phyloP scores from a whole-genome alignment of 1,140 invertebrate species.

The Globodera rostochiensis region DNA sequence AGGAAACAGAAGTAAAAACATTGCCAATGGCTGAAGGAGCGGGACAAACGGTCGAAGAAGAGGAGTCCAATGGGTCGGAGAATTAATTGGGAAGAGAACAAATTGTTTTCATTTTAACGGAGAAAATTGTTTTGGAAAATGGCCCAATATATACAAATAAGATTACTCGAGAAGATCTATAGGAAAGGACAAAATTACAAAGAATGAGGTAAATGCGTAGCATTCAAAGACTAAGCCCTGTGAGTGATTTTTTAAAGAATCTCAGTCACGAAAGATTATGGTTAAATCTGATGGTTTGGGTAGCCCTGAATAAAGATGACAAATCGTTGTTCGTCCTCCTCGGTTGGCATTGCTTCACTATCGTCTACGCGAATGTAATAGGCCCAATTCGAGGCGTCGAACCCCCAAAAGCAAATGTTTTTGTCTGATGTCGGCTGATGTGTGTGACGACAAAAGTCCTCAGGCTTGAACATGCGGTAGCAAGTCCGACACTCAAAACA shows the following conservation, averaged over 20 bases:
- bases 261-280: too few species aligned
- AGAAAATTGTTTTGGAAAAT: too few species aligned
- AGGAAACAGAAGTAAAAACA: conserved; percentile 16
- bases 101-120: too few species aligned
- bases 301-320: conserved; percentile 14
- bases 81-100: too few species aligned
- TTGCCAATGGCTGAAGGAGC: conserved; percentile 20
- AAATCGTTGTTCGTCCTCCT: conserved; percentile 13
- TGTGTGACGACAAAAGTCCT: conserved; percentile 26
- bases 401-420: conserved; percentile 26
- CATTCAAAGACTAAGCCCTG: too few species aligned
- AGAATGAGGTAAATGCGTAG: too few species aligned
- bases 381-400: conserved; percentile 26
- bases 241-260: too few species aligned
- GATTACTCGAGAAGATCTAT: too few species aligned
- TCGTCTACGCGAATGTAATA: conserved; percentile 29
- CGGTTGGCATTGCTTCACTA: background rate
- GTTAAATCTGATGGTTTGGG: background rate
- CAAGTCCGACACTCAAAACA: conserved; percentile 24
- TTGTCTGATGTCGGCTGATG: conserved; percentile 15
- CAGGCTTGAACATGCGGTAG: conserved; percentile 11
- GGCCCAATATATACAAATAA: too few species aligned
- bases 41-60: background rate
- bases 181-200: too few species aligned
- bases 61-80: background rate